These are phyloP conservation scores for Xiphorhynchus elegans DNA, from an alignment of 2,113 vertebrate species.

Conservation along the genomic window DNA sequence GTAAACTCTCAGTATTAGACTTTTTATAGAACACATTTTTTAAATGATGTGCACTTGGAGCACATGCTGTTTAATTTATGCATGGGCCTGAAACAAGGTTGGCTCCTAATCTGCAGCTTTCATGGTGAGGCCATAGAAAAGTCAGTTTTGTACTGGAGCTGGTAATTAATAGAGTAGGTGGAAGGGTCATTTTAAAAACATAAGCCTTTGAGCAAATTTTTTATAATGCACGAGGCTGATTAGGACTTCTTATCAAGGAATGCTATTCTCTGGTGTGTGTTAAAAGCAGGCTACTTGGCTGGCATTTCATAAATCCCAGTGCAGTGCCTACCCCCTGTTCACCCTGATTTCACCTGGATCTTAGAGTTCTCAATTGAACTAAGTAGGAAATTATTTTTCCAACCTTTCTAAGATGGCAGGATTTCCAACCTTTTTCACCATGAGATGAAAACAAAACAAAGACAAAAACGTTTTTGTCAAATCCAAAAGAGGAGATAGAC, in stretches of 20 bases:
- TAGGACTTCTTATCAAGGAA: conserved; percentile 34
- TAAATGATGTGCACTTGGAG: not conserved
- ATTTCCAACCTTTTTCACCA: not conserved
- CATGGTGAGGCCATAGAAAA: conserved; percentile 23
- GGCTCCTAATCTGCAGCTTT: conserved; percentile 32
- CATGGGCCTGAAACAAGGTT: not conserved
- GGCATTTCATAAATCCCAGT: not conserved
- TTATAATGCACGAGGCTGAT: not conserved
- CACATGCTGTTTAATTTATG: conserved; percentile 1
- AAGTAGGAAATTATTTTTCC: not conserved
- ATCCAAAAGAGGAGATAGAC: not conserved
- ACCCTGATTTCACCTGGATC: conserved; percentile 11
- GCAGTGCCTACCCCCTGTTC: not conserved
- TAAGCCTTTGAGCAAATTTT: conserved; percentile 34
- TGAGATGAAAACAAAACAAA: not conserved
- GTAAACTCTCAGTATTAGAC: not conserved
- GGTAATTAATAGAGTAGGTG: conserved; percentile 61
- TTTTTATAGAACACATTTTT: not conserved
- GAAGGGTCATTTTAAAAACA: conserved; percentile 48
- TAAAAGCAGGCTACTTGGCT: conserved; percentile 41
- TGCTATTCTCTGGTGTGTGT: not conserved
- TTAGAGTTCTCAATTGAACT: not conserved
- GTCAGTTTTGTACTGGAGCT: not conserved
- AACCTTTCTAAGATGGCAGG: not conserved
- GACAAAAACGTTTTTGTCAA: not conserved